Evolutionary conservation across 2,113 vertebrate genomes (phyloP), one percentile per base, ranked within the genome.

Genomic region (Muscicapa adusta): DNA sequence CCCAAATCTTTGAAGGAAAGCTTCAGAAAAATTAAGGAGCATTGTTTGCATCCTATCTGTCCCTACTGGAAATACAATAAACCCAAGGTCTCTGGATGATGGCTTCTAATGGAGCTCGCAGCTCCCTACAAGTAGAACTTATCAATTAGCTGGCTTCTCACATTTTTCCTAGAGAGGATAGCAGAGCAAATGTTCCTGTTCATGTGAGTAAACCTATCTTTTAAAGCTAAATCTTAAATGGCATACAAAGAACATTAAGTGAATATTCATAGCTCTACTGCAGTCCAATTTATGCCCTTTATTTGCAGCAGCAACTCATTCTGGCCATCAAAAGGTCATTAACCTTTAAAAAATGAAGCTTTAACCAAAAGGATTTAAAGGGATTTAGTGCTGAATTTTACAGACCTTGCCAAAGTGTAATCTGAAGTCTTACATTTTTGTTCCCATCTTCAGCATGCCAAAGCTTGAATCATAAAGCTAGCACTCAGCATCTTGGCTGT

Each of bases 391-490:
- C 1, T 88, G 85, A 94, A 89, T 85, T 82, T 92, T 86, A 65
- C 14, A 68, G 71, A 42, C 42, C 51, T 79, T 88, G 93, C 96
- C 94, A 96, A 94, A 91, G 29, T 85, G 93, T 96, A 96, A 96
- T 94, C 66, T 97, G 96, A 96, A 95, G 94, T 93, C 91, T 91
- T 82, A 89, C 10, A 65, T 85, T 96, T 96, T 96, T 75, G 70
- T 48, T 91, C 51, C 63, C 81, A 75, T 92, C 91, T 95, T 90
- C 91, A 82, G 73, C 79, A 42, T 92, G 85, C 86, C 91, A 85
- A 23, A 91, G 66, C 70, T 89, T 85, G 92, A 93, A 95, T 96
- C 71, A 84, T 66, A 94, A 96, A 96, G 82, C 43, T 31, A 79
- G 65, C 54, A 66, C 34, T 85, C 63, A 68, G 25, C 67, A 18